Evolutionary conservation across 1,140 invertebrate species (phyloP), one percentile per base, ranked within the genome.

Genomic region (Megalonaias nervosa): DNA sequence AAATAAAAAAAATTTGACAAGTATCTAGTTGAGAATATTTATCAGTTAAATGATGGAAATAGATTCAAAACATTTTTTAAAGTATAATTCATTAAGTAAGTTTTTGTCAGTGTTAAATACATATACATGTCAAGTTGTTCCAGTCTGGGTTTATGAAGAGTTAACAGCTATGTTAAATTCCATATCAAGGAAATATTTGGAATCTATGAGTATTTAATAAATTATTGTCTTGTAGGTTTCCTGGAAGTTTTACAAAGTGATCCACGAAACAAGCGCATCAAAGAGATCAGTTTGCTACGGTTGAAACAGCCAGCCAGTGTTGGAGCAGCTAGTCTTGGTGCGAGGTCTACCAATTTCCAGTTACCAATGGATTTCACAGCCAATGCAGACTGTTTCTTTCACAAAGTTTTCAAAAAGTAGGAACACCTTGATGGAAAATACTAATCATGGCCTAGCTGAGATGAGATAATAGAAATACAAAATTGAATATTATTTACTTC

Each of bases 321-420:
- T 26, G 96, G 96, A 1, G 95, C 96, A 4, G 94, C 94, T 56
- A 95, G 94, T 80, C 86, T 96, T 67, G 95, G 94, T 1, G 94
- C 94, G 0, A 94, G 95, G 81, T 89, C 90, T 74, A 89, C 93
- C 14, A 86, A 93, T 11, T 89, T 88, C 59, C 71, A 85, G 5
- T 88, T 93, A 12, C 89, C 92, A 0, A 86, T 92, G n/a, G 92
- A 94, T 70, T 93, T 93, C 73, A 80, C 88, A 2, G 83, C 88
- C 23, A 94, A 94, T 84, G 91, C 91, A 0, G 82, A 91, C 56
- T 75, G 90, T 3, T 93, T 94, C 80, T 93, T 91, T 84, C 90
- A 92, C 38, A 48, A 48, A 48, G 38, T 48, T 48, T 48, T 48
- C 38, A 48, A 48, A 48, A 4, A 48, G 38, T 48, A 48, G 38